Percentiles rank a stretch among this genome's conserved stretches.
phyloP scores from a whole-genome alignment of 2,888 invertebrate species.

The Dryomyza anilis region DNA sequence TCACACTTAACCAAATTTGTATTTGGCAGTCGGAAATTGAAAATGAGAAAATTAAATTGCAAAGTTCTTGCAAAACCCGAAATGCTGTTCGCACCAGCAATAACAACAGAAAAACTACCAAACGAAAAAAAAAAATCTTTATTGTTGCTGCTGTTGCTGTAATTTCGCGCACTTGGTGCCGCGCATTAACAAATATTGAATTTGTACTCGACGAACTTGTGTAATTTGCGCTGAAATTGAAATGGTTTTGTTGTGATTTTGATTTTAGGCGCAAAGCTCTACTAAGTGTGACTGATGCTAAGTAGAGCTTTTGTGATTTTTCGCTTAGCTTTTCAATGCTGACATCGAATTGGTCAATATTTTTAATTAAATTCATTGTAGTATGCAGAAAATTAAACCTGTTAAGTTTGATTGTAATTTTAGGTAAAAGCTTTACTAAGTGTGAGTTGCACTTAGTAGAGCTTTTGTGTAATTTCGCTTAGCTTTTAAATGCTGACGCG shows the following conservation, averaged over 20 bases:
- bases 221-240: no score
- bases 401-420: background rate
- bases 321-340: no score
- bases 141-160: background rate
- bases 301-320: no score
- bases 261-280: background rate
- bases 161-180: conserved; percentile 17
- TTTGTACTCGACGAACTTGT: conserved; percentile 14
- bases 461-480: background rate
- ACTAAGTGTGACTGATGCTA: no score
- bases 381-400: background rate
- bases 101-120: background rate
- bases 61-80: conserved; percentile 9
- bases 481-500: background rate
- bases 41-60: conserved; percentile 25
- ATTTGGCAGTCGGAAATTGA: conserved; percentile 22
- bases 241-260: no score
- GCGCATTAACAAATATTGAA: conserved; percentile 22
- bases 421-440: background rate
- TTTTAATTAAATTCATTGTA: background rate
- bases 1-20: conserved; percentile 37
- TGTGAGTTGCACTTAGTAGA: background rate
- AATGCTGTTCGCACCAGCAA: background rate
- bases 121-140: background rate
- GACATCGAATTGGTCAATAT: background rate